phyloP scores from a whole-genome alignment of 2,888 invertebrate genomes.

The Aspidiotus rigidus region DNA sequence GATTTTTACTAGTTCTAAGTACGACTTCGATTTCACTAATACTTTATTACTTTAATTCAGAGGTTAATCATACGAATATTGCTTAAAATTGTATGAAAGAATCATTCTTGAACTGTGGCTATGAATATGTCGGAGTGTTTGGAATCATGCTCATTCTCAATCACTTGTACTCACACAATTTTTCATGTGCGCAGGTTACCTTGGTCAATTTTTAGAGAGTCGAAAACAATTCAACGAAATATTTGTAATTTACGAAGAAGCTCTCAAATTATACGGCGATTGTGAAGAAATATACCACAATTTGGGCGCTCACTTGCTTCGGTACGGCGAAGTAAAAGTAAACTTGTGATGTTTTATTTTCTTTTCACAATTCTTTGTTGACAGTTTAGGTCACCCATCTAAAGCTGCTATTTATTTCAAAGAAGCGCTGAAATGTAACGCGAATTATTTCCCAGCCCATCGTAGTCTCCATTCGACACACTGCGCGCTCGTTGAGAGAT shows the following conservation, averaged over 20 bases:
- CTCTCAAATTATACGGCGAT: constrained; percentile 46
- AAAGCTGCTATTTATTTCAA: constrained; percentile 53
- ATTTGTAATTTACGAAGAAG: constrained; percentile 44
- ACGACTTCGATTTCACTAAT: background rate
- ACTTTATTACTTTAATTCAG: background rate
- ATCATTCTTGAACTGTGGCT: too few species aligned
- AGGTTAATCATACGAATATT: too few species aligned
- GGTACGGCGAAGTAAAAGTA: constrained; percentile 40
- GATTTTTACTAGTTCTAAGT: constrained; percentile 21
- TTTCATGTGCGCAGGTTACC: constrained; percentile 4
- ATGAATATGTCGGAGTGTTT: too few species aligned
- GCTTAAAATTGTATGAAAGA: too few species aligned
- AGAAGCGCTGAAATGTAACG: constrained; percentile 47
- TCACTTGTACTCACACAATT: too few species aligned
- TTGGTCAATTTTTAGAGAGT: constrained; percentile 16
- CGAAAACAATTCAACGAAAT: constrained; percentile 40
- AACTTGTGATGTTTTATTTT: too few species aligned
- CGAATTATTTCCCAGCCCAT: constrained; percentile 51
- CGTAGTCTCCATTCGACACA: constrained; percentile 60
- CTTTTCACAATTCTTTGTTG: constrained; percentile 38
- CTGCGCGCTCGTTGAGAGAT: constrained; percentile 60
- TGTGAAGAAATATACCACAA: constrained; percentile 47
- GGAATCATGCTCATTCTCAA: too few species aligned
- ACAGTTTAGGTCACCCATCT: constrained; percentile 49
- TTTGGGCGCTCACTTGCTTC: constrained; percentile 48